Evolutionary conservation across 2,888 invertebrate genomes (phyloP).

Genomic region (Drosophila lacicola): DNA sequence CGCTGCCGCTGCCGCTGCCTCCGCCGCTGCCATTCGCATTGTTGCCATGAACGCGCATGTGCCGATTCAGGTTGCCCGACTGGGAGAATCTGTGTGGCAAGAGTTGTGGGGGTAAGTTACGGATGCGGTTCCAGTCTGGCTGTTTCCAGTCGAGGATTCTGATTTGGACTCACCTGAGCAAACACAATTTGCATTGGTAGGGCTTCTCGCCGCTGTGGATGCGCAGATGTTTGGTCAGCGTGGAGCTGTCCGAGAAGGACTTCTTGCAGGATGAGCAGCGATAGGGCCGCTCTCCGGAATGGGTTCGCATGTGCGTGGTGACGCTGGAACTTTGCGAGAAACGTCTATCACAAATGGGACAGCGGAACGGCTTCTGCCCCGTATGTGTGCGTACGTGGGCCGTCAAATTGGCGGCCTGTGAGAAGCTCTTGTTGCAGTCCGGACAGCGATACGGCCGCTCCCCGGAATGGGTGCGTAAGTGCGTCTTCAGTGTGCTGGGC

Average conservation of each 20-base stretch:
- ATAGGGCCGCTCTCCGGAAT: constrained; percentile 99
- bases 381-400: constrained; percentile 96
- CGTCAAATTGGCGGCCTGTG: constrained; percentile 98
- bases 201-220: constrained; percentile 95
- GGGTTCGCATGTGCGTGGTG: constrained; percentile 99
- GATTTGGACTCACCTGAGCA: constrained; percentile 88
- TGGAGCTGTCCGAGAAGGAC: constrained; percentile 99
- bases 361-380: constrained; percentile 99
- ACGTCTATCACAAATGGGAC: constrained; percentile 97
- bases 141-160: not conserved
- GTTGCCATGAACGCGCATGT: constrained; percentile 98
- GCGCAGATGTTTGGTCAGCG: constrained; percentile 96
- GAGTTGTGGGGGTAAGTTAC: constrained; percentile 25
- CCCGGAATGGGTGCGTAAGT: constrained; percentile 97
- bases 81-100: constrained; percentile 92
- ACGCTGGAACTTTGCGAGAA: constrained; percentile 98
- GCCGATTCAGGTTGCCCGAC: constrained; percentile 98
- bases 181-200: constrained; percentile 98
- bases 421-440: constrained; percentile 98
- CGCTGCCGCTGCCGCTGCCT: constrained; percentile 38
- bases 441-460: constrained; percentile 92
- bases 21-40: constrained; percentile 82
- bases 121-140: constrained; percentile 3
- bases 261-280: constrained; percentile 98
- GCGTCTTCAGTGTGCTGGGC: constrained; percentile 98